Evolutionary conservation across 2,888 invertebrate genomes (phyloP), one percentile per base, ranked within the genome.

Genomic region (Acrobasis suavella): DNA sequence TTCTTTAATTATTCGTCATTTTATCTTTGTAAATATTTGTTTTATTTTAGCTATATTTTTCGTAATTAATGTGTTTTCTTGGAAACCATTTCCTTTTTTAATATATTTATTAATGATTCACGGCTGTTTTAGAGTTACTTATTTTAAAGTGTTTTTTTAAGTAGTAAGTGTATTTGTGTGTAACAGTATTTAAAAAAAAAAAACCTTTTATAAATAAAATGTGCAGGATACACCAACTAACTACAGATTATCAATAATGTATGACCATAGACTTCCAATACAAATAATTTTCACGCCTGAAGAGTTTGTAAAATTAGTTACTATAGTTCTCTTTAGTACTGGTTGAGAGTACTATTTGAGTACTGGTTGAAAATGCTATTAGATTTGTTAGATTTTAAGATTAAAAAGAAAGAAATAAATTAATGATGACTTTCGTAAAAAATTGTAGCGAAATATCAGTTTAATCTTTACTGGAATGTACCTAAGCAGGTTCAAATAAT

Each of bases 341-440:
- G 46, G 12, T 46, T 46, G 46, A 46, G 32, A 52, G 32, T 55
- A 12, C 37, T 39, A 16, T 32, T 38, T 8, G 54, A 39, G 38
- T 39, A 38, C 46, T 46, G 46, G 12, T 46, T 46, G 46, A 46
- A 52, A 52, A 52, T 55, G 16, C 37, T 39, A 10, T 16, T 59
- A 61, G 22, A 22, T 22, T 56, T 56, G 9, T 14, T 56, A 56
- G 56, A 49, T 55, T 46, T 52, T 60, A 52, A 39, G 60, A 46
- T 46, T 3, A 61, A 54, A 39, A 38, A 42, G 46, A 49, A 46
- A 46, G 46, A 46, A 10, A 22, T 42, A 42, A 56, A 56, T 56
- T 9, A 22, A 56, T 22, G 56, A 46, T 46, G 42, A 42, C 56
- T 56, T 56, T 56, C 17, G 56, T 56, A 39, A 22, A 56, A 56